Evolutionary conservation across 2,113 vertebrate genomes (phyloP), one percentile per base, ranked within the genome.

Genomic region (Micromys minutus): DNA sequence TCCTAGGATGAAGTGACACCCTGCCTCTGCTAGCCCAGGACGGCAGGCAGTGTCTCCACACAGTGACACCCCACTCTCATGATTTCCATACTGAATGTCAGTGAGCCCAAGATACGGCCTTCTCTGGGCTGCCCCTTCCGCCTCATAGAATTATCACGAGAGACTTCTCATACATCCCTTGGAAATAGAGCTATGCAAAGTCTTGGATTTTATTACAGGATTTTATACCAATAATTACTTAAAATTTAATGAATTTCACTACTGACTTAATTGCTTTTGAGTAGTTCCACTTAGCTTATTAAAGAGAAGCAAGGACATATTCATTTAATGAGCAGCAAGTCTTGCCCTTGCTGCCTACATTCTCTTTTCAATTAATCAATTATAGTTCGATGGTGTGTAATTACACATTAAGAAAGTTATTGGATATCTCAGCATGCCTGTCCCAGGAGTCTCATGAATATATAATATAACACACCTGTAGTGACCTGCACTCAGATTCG

Each of bases 331-430:
- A 98, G 98, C 97, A 98, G 97, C 97, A 98, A 98, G 98, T 97
- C 98, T 98, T 98, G 98, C 98, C 97, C 98, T 98, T 98, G 97
- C 98, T 98, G 98, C 97, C 98, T 98, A 97, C 98, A 98, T 98
- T 98, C 98, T 98, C 98, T 98, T 98, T 98, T 98, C 98, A 99
- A 98, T 99, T 98, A 98, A 99, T 99, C 98, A 98, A 98, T 99
- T 99, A 99, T 97, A 98, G 97, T 98, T 98, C 92, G 96, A 98
- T 98, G 97, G 97, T 98, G 96, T 98, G 97, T 99, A 99, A 99
- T 99, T 98, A 98, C 98, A 98, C 98, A 98, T 98, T 98, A 98
- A 98, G 98, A 97, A 98, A 98, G 98, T 98, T 99, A 98, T 98
- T 98, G 98, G 98, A 98, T 98, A 98, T 87, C 97, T 24, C 98